Evolutionary conservation across 2,113 vertebrate species (phyloP).

Genomic region (Dromas ardeola): DNA sequence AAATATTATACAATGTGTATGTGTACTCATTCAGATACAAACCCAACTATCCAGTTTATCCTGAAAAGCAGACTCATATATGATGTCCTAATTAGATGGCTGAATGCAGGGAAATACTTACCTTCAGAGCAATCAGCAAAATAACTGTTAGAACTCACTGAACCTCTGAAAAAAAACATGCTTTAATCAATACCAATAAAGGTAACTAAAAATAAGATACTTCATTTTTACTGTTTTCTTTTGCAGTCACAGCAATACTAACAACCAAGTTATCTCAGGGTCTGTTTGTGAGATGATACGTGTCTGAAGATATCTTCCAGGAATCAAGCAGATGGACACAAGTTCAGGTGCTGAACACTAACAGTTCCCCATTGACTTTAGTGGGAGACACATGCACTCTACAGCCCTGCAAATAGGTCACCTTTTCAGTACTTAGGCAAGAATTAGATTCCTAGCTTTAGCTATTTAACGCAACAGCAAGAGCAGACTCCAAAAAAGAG

Average conservation of each 20-base stretch:
- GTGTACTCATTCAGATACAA: neutral
- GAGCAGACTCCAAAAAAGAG: neutral
- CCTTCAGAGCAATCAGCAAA: neutral
- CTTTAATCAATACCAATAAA: neutral
- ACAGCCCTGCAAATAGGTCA: neutral
- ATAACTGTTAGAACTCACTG: neutral
- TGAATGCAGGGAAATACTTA: neutral
- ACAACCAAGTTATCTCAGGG: neutral
- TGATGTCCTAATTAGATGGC: neutral
- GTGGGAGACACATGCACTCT: neutral
- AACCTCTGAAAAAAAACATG: neutral
- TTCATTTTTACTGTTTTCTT: neutral
- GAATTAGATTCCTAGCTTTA: neutral
- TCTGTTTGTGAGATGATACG: rapidly evolving
- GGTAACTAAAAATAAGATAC: neutral
- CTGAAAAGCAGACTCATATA: neutral
- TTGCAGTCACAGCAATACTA: neutral
- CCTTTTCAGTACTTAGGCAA: neutral
- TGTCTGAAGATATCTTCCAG: neutral
- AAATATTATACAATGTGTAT: neutral
- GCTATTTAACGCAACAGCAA: neutral
- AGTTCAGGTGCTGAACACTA: neutral
- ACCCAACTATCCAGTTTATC: neutral
- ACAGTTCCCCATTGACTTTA: neutral
- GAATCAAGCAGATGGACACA: neutral